Evolutionary conservation across 1,140 invertebrate species (phyloP).

Genomic region (Augochlora pura): DNA sequence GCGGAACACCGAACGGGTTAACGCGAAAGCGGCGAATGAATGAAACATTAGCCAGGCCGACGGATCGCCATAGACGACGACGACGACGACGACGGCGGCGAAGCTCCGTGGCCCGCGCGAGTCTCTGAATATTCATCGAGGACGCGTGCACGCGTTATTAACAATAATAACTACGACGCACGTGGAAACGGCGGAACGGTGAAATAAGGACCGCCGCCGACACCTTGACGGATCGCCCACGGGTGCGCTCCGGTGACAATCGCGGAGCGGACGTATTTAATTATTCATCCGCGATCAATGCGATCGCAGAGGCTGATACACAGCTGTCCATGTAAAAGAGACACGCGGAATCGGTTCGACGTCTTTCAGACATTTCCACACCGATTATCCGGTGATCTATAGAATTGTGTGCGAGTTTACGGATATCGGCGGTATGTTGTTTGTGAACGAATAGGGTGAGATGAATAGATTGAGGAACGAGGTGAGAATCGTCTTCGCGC

Average conservation of each 20-base stretch:
- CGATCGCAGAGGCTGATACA: neutral
- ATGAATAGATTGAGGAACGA: too few relatives aligned
- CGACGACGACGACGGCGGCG: slow-evolving; percentile 43
- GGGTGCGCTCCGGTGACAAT: neutral
- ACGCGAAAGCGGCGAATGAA: slow-evolving; percentile 29
- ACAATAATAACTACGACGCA: slow-evolving; percentile 29
- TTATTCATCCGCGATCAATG: slow-evolving; percentile 33
- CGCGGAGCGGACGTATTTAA: slow-evolving; percentile 1
- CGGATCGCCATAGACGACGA: slow-evolving; percentile 44
- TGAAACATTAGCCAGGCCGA: slow-evolving; percentile 36
- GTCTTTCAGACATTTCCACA: neutral
- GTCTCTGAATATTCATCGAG: slow-evolving; percentile 60
- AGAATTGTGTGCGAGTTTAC: too few relatives aligned
- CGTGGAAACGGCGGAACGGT: neutral
- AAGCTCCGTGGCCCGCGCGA: neutral
- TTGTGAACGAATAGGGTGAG: too few relatives aligned
- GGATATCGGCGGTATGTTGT: too few relatives aligned
- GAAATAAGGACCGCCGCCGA: neutral
- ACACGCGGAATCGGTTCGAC: neutral
- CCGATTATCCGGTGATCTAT: too few relatives aligned
- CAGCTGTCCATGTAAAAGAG: neutral
- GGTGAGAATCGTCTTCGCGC: too few relatives aligned
- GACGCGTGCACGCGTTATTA: slow-evolving; percentile 48
- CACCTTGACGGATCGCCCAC: slow-evolving; percentile 50
- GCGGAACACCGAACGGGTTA: neutral